Evolutionary conservation across 1,140 invertebrate species (phyloP), one percentile per base, ranked within the genome.

Genomic region (Orius laevigatus): DNA sequence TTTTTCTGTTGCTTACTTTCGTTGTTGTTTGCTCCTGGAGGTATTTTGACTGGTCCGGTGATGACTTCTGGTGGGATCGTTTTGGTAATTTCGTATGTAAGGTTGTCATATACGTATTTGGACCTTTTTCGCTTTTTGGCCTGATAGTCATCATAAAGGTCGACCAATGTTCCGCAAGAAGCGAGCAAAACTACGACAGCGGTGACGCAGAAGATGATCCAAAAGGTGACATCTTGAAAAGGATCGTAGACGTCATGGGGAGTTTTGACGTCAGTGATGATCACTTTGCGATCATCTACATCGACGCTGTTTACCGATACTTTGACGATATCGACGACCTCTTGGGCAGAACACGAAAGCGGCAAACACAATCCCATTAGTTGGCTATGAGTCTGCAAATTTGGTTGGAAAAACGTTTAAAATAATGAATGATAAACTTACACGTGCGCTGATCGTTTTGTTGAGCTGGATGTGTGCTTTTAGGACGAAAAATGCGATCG

Each of bases 301-400:
- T 57, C 51, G 1, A 67, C 59, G 5, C 66, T 62, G n/a, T 65
- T 56, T 1, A 67, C 63, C 0, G 74, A 71, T 9, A 70, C 62
- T 57, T 67, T 64, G 45, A 77, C 68, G 51, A 84, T 66, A 2
- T 63, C 57, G 10, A 61, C 55, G 4, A 82, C 73, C 49, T 82
- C 78, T 8, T 68, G 57, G 11, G 72, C 69, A 3, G 62, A 65
- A 60, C 82, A 87, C 1, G 71, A 70, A 25, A 70, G 68, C 4
- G 83, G 83, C 33, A 85, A 63, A 57, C 83, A 87, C 1, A 84
- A 61, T 0, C 82, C 82, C 10, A 84, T 61, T 46, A 81, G 48
- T 18, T 55, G 53, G 41, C 36, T 49, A 11, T 52, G 50, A 10
- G 44, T 48, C 53, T 58, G 41, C 1, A 18, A 31, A 39, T 20